Evolutionary conservation across 2,888 invertebrate species (phyloP).

Genomic region (Latrodectus hesperus): DNA sequence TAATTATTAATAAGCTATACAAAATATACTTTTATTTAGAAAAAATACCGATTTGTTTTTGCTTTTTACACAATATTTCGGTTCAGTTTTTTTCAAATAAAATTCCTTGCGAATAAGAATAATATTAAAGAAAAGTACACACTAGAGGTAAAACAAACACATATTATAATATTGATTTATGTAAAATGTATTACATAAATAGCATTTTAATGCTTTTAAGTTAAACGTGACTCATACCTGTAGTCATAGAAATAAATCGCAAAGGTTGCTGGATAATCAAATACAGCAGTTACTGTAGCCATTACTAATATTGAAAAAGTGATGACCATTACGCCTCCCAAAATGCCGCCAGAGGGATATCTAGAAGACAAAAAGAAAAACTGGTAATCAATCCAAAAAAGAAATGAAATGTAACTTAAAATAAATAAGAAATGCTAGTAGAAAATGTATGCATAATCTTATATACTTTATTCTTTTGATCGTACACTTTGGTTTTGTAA

Average conservation of each 20-base stretch:
- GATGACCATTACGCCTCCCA: slow-evolving; percentile 12
- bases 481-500: no score
- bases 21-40: no score
- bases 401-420: not conserved
- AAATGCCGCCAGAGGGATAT: slow-evolving; percentile 36
- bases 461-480: not conserved
- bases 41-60: no score
- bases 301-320: slow-evolving; percentile 10
- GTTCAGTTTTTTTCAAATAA: no score
- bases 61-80: no score
- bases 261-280: slow-evolving; percentile 55
- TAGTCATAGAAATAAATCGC: slow-evolving; percentile 60
- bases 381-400: not conserved
- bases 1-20: no score
- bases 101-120: no score
- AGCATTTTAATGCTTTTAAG: no score
- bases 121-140: no score
- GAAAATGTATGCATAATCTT: not conserved
- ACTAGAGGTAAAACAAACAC: no score
- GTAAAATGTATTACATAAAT: no score
- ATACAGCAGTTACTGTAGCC: slow-evolving; percentile 20
- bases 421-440: not conserved
- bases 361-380: not conserved
- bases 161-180: no score
- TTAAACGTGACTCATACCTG: slow-evolving; percentile 22